Conservation (phyloP, 53 echinoderm and acorn worm species). For the Pentamera pediparva region DNA sequence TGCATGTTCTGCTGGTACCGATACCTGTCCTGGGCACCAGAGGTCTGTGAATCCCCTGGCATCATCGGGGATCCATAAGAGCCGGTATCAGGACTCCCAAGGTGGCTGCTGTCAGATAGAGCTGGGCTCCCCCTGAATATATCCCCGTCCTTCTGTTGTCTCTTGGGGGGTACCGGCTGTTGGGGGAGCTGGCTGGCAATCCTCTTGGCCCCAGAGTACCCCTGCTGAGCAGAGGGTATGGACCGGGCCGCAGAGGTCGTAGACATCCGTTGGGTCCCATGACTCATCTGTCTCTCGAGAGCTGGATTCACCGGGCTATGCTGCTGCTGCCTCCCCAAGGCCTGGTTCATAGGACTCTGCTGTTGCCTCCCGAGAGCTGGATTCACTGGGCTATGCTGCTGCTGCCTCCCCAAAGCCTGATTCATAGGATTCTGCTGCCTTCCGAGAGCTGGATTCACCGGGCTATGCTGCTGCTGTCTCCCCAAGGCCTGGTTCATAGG, state of each 20-base stretch:
- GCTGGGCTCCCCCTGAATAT: conserved; percentile 2
- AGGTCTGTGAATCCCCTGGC: not conserved
- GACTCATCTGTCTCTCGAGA: not conserved
- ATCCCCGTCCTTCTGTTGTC: conserved; percentile 24
- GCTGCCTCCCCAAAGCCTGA: no score
- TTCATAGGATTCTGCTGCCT: not conserved
- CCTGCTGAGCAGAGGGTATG: not conserved
- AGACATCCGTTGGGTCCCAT: not conserved
- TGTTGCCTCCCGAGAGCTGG: no score
- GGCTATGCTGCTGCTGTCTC: no score
- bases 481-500: no score
- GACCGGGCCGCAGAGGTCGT: not conserved
- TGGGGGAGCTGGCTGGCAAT: not conserved
- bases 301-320: no score
- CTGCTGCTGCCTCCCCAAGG: no score
- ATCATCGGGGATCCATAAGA: conserved; percentile 22
- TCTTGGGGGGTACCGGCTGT: not conserved
- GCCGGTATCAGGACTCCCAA: conserved; percentile 11
- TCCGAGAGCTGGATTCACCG: not conserved
- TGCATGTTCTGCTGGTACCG: conserved; percentile 11
- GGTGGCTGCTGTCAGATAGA: conserved; percentile 13
- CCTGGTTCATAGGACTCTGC: not conserved
- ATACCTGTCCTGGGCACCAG: not conserved
- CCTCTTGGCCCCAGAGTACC: conserved; percentile 1
- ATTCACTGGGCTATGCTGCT: no score